Conservation (phyloP, 2,797 vertebrate genomes). For the Falco berigora region DNA sequence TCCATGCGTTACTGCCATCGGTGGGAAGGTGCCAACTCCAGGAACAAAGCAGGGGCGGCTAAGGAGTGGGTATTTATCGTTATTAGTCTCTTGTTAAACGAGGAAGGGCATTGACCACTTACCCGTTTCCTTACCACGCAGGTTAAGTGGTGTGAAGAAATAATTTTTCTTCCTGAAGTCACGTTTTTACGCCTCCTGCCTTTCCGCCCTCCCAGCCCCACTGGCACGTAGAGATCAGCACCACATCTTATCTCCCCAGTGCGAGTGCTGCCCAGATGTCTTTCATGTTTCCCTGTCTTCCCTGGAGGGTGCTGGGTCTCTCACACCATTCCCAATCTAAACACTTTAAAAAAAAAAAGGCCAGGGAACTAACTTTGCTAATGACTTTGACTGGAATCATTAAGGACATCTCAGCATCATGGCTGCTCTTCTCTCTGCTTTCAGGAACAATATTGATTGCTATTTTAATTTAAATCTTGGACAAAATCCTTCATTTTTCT, state of each 20-base stretch:
- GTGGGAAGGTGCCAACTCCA: not conserved
- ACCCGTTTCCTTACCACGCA: not conserved
- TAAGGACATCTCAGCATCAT: not conserved
- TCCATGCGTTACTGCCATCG: not conserved
- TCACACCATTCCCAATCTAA: not conserved
- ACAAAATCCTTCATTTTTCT: not conserved
- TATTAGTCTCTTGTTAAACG: not conserved
- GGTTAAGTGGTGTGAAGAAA: not conserved
- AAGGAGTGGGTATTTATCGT: not conserved
- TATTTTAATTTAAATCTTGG: conserved; percentile 24
- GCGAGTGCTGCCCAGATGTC: not conserved
- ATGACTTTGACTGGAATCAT: conserved; percentile 16
- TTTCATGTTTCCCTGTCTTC: not conserved
- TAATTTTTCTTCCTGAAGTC: not conserved
- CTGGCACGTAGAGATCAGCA: not conserved
- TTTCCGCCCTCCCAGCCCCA: not conserved
- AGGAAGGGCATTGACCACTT: not conserved
- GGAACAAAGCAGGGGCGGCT: not conserved
- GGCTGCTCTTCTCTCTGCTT: not conserved
- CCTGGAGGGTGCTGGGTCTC: not conserved
- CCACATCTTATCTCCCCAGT: not conserved
- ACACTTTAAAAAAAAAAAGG: not conserved
- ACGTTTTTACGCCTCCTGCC: not conserved
- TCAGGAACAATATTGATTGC: not conserved
- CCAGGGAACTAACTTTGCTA: not conserved